Percentiles rank a stretch among this genome's conserved stretches.
Evolutionary conservation across 1,140 invertebrate genomes (phyloP).

Genomic region (Heliconius nattereri): DNA sequence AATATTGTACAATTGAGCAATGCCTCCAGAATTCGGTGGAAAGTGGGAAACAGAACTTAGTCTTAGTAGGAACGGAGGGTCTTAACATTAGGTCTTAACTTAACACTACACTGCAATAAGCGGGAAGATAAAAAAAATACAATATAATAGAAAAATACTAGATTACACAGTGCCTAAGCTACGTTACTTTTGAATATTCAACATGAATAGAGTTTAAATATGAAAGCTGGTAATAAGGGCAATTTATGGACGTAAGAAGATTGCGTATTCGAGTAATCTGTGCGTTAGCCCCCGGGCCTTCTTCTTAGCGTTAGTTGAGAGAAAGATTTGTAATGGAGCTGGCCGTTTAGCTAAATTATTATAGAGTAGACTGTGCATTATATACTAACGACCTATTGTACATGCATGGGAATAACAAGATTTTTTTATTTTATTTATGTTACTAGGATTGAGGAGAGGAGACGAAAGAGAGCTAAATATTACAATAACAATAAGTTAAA

Average conservation of each 20-base stretch:
- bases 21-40: no score
- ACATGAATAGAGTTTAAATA: constrained; percentile 37
- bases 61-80: no score
- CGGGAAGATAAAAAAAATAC: no score
- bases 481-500: no score
- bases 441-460: no score
- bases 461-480: no score
- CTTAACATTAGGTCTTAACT: no score
- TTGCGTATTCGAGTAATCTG: constrained; percentile 60
- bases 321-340: constrained; percentile 46
- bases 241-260: constrained; percentile 73
- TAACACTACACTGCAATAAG: no score
- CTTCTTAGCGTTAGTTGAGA: constrained; percentile 48
- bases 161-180: neutral
- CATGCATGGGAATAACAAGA: neutral
- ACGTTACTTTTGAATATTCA: constrained; percentile 7
- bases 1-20: no score
- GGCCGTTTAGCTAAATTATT: constrained; percentile 63
- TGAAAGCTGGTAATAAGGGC: constrained; percentile 48
- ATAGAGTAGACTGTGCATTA: constrained; percentile 59
- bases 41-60: no score
- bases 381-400: constrained; percentile 29
- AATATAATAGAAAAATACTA: neutral
- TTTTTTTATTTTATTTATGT: no score
- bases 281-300: constrained; percentile 46